Conservation (phyloP, 1,140 invertebrate genomes). For the Drosophila aff. region DNA sequence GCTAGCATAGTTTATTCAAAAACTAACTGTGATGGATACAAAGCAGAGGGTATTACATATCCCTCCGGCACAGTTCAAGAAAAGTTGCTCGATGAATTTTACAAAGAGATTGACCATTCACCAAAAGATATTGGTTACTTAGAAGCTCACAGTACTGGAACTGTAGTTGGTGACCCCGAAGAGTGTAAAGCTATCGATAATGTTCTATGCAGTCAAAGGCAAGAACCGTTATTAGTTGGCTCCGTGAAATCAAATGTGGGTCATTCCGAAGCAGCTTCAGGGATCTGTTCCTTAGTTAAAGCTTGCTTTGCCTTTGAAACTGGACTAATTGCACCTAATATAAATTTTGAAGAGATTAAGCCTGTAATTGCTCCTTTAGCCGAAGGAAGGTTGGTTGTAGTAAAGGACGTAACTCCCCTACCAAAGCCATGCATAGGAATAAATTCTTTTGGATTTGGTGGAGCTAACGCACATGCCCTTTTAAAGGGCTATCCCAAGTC, state of each 20-base stretch:
- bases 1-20: constrained; percentile 86
- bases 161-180: constrained; percentile 93
- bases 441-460: constrained; percentile 95
- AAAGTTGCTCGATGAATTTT: constrained; percentile 92
- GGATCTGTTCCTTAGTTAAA: constrained; percentile 93
- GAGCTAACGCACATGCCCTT: constrained; percentile 90
- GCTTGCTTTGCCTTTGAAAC: constrained; percentile 91
- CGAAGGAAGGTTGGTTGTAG: constrained; percentile 90
- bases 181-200: constrained; percentile 94
- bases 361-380: constrained; percentile 90
- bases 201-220: constrained; percentile 90
- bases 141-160: constrained; percentile 96
- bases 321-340: constrained; percentile 91
- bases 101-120: constrained; percentile 92
- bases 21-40: constrained; percentile 95
- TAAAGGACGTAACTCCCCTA: constrained; percentile 89
- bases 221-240: constrained; percentile 91
- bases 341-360: constrained; percentile 91
- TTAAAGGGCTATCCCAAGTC: constrained; percentile 87
- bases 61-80: constrained; percentile 94
- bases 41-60: constrained; percentile 95
- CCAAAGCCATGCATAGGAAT: constrained; percentile 88
- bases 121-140: constrained; percentile 91
- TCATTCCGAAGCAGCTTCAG: constrained; percentile 96
- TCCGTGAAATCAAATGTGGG: constrained; percentile 97